Evolutionary conservation across 2,797 vertebrate genomes (phyloP), one percentile per base, ranked within the genome.

Genomic region (Gorsachius magnificus): DNA sequence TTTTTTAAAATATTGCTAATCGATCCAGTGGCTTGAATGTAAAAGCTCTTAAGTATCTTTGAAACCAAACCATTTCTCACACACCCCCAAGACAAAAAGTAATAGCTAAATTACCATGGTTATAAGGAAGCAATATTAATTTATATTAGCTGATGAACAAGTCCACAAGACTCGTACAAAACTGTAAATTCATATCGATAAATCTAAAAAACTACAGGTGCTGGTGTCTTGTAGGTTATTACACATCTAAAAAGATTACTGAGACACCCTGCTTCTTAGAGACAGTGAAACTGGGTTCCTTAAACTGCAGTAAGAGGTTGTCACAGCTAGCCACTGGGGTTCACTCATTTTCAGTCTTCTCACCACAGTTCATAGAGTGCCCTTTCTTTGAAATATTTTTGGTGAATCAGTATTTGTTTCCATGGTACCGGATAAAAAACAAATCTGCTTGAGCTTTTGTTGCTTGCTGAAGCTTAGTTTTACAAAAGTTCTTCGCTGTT

Each of bases 401-500:
- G 60, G 56, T 43, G 56, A 70, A 83, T 79, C 64, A 53, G 45
- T 50, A 88, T 96, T 66, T 95, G 65, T 93, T 97, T 95, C 93
- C 69, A 92, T 20, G 78, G 84, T 60, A 89, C 58, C 10, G 5
- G 69, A 86, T 88, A 53, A 61, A 75, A 35, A 11, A 0, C 65
- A 93, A 79, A 91, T 79, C 93, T 60, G 43, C 74, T 74, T 2
- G 6, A 83, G 91, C 82, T 89, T 86, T 77, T 72, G 46, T 56
- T 94, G 78, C 89, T 95, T 95, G 71, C 74, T 16, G 53, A 89
- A 91, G 77, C 50, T 96, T 80, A 91, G 82, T 86, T 82, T 84
- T 82, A 89, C 88, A 76, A 12, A 95, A 90, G 58, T 93, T 89
- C 64, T 93, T 57, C 33, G 54, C 68, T 80, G 91, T 31, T 94